Evolutionary conservation across 2,888 invertebrate species (phyloP).

Genomic region (Parnassius apollo): DNA sequence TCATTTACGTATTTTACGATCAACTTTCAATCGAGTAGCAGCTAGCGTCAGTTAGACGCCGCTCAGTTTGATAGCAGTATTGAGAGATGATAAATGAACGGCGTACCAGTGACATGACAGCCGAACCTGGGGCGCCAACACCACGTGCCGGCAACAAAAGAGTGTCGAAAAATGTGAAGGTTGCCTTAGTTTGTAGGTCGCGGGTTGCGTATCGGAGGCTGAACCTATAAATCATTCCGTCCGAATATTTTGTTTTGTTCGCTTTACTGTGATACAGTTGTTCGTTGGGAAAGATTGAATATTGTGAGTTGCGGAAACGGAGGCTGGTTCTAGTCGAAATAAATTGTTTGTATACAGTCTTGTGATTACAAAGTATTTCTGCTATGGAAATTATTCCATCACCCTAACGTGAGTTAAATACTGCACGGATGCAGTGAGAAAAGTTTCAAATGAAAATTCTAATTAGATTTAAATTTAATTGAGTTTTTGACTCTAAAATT

Average conservation of each 20-base stretch:
- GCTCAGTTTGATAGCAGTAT: slow-evolving; percentile 66
- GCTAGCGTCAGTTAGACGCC: slow-evolving; percentile 75
- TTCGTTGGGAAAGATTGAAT: slow-evolving; percentile 23
- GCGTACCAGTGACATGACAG: slow-evolving; percentile 72
- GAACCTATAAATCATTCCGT: slow-evolving; percentile 74
- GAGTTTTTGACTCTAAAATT: background rate
- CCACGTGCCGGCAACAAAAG: slow-evolving; percentile 75
- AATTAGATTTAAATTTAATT: background rate
- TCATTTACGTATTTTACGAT: slow-evolving; percentile 5
- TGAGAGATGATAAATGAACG: slow-evolving; percentile 77
- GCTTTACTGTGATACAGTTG: slow-evolving; percentile 49
- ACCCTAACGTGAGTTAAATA: background rate
- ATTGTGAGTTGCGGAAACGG: slow-evolving; percentile 15
- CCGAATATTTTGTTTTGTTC: slow-evolving; percentile 64
- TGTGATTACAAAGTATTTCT: background rate
- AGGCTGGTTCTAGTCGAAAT: slow-evolving; percentile 14
- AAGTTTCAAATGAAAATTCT: background rate
- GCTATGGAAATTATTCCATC: background rate
- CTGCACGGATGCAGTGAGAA: background rate
- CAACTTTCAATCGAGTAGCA: slow-evolving; percentile 32
- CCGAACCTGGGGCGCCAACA: slow-evolving; percentile 65
- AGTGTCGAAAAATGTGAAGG: slow-evolving; percentile 77
- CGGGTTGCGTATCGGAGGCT: slow-evolving; percentile 65
- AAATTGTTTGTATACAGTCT: background rate
- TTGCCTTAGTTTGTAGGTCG: slow-evolving; percentile 79